Evolutionary conservation across 2,113 vertebrate species (phyloP), one percentile per base, ranked within the genome.

Genomic region (Phasianus colchicus): DNA sequence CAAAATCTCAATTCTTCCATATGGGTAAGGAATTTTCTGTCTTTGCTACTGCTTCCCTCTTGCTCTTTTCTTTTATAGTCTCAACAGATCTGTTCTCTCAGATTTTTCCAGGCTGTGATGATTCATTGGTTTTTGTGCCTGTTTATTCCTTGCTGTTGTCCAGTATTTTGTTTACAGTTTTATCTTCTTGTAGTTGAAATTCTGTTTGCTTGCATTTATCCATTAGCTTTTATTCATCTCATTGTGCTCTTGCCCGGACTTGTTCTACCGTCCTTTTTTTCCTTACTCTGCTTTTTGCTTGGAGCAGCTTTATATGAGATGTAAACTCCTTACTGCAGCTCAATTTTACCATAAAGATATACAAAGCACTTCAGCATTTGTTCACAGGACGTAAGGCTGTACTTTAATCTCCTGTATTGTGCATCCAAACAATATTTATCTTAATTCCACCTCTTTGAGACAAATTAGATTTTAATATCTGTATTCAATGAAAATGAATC

Each of bases 171-270:
- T 32, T 78, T 73, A 3, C 65, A 64, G 71, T 75, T 38, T 73
- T 55, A 64, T n/a, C 66, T 87, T 92, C 13, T 79, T 70, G 17
- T 18, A 40, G 20, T 24, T 89, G n/a, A 82, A 75, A 74, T 89
- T 80, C 6, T 67, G 29, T 82, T 79, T 67, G 54, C 5, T 4
- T 78, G 18, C 15, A 40, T 2, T 63, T 86, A n/a, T 0, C 1
- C 25, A 22, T 60, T 60, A 75, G 11, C 13, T 75, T 79, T 8
- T 38, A 0, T 91, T 82, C 5, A 55, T 58, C 10, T 78, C 13
- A 87, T 16, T 11, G 21, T 76, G 1, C 72, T 85, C 32, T 72
- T 72, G 10, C 47, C 13, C 24, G 38, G 14, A 55, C 71, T 84
- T 89, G 32, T 82, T 22, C 64, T 69, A 50, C 1, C 7, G 2